These are phyloP conservation scores for Thamnophis elegans DNA, from an alignment of 2,797 vertebrate species.

Conservation along the genomic window DNA sequence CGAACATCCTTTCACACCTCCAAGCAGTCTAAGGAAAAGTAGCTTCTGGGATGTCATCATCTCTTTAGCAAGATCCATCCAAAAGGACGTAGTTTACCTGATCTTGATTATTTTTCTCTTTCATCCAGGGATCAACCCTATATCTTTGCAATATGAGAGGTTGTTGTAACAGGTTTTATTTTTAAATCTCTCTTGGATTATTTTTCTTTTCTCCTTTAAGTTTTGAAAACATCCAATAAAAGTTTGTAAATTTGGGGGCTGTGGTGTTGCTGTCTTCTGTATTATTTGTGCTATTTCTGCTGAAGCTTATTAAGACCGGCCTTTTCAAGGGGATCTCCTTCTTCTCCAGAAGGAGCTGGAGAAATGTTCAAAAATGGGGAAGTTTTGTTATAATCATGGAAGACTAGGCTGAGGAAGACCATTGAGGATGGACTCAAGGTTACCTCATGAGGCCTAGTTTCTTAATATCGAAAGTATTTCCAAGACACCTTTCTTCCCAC, in stretches of 20 bases:
- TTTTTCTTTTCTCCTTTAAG: neutral
- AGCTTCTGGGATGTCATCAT: too few species aligned
- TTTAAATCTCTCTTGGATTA: neutral
- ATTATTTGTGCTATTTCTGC: neutral
- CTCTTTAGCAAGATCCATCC: neutral
- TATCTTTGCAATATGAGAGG: neutral
- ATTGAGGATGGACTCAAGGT: neutral
- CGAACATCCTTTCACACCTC: neutral
- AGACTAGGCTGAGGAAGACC: neutral
- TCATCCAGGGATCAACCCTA: neutral
- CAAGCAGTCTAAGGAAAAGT: neutral
- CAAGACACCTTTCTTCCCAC: neutral
- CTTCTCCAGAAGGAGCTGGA: neutral
- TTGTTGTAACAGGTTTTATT: neutral
- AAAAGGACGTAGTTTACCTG: neutral
- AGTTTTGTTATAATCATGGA: neutral
- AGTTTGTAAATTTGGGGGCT: neutral
- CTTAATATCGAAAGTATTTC: neutral
- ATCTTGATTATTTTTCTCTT: neutral
- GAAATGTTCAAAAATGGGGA: neutral
- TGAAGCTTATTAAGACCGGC: neutral
- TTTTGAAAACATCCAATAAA: constrained; percentile 17
- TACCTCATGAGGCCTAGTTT: neutral
- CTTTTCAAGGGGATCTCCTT: neutral
- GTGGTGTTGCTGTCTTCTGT: neutral